phyloP scores from a whole-genome alignment of 2,113 vertebrate genomes.

The Lipophrys pholis region DNA sequence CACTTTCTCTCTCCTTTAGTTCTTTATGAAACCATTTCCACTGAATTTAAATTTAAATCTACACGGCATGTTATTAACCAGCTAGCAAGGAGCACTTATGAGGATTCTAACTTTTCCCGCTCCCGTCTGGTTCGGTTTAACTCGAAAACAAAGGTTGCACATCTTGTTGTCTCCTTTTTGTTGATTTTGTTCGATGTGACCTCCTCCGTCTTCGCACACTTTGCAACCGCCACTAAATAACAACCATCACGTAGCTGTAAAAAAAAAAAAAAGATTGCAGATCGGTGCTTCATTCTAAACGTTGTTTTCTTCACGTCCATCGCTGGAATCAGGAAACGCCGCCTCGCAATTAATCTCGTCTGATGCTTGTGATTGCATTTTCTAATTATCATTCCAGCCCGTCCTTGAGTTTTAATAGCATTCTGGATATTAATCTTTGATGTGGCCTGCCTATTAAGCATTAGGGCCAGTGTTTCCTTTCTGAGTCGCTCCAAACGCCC shows the following conservation, averaged over 20 bases:
- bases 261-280: slow-evolving; percentile 18
- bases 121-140: too few species aligned
- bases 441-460: slow-evolving; percentile 79
- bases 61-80: too few species aligned
- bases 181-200: too few species aligned
- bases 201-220: too few species aligned
- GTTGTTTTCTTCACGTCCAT: slow-evolving; percentile 54
- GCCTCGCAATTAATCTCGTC: slow-evolving; percentile 80
- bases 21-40: too few species aligned
- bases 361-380: slow-evolving; percentile 86
- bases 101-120: too few species aligned
- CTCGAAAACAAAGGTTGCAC: too few species aligned
- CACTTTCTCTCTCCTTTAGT: too few species aligned
- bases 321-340: slow-evolving; percentile 69
- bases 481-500: slow-evolving; percentile 77
- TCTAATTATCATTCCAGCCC: slow-evolving; percentile 85
- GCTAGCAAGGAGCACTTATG: too few species aligned
- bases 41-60: too few species aligned
- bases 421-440: slow-evolving; percentile 86
- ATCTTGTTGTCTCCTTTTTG: too few species aligned
- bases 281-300: slow-evolving; percentile 11
- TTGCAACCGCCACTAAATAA: not conserved
- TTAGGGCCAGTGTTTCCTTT: slow-evolving; percentile 74
- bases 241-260: too few species aligned
- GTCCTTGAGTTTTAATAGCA: slow-evolving; percentile 86